Base-by-base conservation (phyloP, 2,888 invertebrate genomes). In the Macropis europaea region DNA sequence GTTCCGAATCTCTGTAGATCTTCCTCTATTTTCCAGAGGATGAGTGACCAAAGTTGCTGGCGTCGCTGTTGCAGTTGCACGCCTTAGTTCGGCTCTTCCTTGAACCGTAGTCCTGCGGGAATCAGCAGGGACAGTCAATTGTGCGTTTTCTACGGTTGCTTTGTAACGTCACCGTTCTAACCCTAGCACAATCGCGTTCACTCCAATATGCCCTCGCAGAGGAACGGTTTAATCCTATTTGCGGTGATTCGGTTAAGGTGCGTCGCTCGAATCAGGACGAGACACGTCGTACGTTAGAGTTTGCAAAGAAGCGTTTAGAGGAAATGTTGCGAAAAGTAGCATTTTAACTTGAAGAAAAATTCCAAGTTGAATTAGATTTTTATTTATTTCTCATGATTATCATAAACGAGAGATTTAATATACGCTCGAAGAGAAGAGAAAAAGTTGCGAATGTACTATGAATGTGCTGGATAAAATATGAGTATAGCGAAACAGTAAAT, bases 11-110 rank as follows among this genome's bases (percentile, higher is more conserved):
- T 50, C 30, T 43, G 50, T 45, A 22, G 50, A 59, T 67, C 38
- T 32, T 52, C 36, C 34, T 15, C 13, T 1, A 22, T 7, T 38
- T 32, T 45, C 1, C 13, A 15, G 17, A 38, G 19, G 13, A n/a
- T 42, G 50, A 45, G 38, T 68, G 59, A 69, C 68, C 68, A 69
- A 59, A 68, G 36, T 68, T 59, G 22, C 32, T 6, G 3, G 6
- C 15, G 19, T 3, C 30, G 43, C 1, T 1, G 15, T 4, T 38
- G 7, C 22, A 26, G 22, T 36, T 43, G 28, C 22, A 13, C 17
- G 42, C 36, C 40, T 48, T 57, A 36, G 24, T 17, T 15, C 17
- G 11, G 19, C 3, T 30, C 48, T 19, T 50, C 24, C 17, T 7
- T 17, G 17, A 28, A 43, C 13, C 24, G 30, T 50, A 36, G 24